Evolutionary conservation across 2,113 vertebrate genomes (phyloP).

Genomic region (Mungos mungo): DNA sequence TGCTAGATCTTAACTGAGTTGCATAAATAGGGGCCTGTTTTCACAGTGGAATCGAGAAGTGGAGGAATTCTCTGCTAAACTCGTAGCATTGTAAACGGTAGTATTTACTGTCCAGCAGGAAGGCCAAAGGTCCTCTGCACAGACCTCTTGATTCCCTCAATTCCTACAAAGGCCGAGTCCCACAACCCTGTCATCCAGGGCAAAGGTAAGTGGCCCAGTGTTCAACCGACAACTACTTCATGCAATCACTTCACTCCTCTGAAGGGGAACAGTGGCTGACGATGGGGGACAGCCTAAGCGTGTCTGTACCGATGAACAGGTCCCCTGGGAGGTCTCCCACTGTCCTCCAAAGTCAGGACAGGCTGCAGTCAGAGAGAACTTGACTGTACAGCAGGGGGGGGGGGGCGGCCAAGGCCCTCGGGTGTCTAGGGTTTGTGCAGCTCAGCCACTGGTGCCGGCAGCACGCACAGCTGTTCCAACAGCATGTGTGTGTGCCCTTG

Average conservation of each 20-base stretch:
- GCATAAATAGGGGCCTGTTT: conserved; percentile 52
- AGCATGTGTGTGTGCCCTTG: background rate
- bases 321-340: background rate
- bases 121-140: background rate
- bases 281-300: background rate
- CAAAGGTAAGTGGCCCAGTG: conserved; percentile 5
- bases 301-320: background rate
- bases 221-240: background rate
- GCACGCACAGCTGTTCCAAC: background rate
- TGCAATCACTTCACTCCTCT: background rate
- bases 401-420: background rate
- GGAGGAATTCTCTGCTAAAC: conserved; percentile 14
- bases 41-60: conserved; percentile 74
- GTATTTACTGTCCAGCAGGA: conserved; percentile 23
- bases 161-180: conserved; percentile 41
- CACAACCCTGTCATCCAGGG: conserved; percentile 13
- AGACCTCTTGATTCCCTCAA: background rate
- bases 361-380: background rate
- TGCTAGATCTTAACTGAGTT: conserved; percentile 49
- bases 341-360: background rate
- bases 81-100: conserved; percentile 51
- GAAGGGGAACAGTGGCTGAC: background rate
- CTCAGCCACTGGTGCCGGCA: background rate
- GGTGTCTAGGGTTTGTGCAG: background rate
- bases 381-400: background rate